Evolutionary conservation across 2,797 vertebrate genomes (phyloP).

Genomic region (Etheostoma nigrum): DNA sequence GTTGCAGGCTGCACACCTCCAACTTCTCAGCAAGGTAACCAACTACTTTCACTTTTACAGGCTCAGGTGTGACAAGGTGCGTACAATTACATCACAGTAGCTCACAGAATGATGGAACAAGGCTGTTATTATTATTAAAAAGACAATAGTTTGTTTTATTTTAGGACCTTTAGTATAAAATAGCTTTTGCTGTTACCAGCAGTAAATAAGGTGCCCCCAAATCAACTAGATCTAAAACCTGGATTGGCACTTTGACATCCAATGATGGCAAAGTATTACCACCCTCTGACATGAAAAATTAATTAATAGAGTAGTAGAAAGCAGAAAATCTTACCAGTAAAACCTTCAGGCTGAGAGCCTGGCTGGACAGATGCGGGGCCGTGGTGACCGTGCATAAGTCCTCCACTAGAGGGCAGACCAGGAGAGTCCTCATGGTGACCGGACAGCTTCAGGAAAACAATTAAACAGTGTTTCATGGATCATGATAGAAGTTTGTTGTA

Average conservation of each 20-base stretch:
- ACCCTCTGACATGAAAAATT: neutral
- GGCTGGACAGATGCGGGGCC: conserved; percentile 83
- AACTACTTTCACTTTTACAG: too few species aligned
- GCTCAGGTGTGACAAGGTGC: too few species aligned
- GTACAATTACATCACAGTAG: too few species aligned
- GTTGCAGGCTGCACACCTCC: too few species aligned
- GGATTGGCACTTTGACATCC: neutral
- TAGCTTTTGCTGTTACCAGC: too few species aligned
- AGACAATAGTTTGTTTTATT: too few species aligned
- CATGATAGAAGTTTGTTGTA: neutral
- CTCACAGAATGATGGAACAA: too few species aligned
- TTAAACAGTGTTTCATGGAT: conserved; percentile 5
- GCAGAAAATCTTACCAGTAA: conserved; percentile 72
- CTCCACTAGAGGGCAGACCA: conserved; percentile 85
- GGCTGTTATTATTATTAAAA: too few species aligned
- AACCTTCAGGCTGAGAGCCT: conserved; percentile 78
- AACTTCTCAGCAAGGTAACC: too few species aligned
- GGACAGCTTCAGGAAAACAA: conserved; percentile 75
- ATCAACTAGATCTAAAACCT: too few species aligned
- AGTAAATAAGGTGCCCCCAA: too few species aligned
- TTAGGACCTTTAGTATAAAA: too few species aligned
- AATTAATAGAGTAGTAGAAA: neutral
- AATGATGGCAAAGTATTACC: neutral
- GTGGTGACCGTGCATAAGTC: conserved; percentile 88
- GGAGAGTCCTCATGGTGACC: conserved; percentile 87